phyloP scores from a whole-genome alignment of 2,888 invertebrate genomes.

The Hypomecis punctinalis region DNA sequence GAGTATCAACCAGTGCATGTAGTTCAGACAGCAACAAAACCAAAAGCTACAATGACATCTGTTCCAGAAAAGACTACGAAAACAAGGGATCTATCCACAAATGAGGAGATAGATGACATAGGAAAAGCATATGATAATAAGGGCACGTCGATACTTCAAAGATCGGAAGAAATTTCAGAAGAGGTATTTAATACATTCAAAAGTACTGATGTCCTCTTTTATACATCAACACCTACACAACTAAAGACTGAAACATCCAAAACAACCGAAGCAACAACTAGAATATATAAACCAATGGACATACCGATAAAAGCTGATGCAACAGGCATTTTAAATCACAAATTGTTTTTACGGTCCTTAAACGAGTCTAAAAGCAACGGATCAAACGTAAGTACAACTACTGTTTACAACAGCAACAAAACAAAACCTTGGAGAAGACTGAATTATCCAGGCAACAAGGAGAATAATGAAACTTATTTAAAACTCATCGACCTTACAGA shows the following conservation, averaged over 20 bases:
- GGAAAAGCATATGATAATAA: not conserved
- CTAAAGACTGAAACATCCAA: not conserved
- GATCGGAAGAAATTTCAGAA: not conserved
- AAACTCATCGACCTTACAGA: too few species aligned
- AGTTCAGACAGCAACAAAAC: not conserved
- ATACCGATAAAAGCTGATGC: not conserved
- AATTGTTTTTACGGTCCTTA: not conserved
- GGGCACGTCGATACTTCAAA: not conserved
- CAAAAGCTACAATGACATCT: not conserved
- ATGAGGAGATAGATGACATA: too few species aligned
- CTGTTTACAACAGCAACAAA: not conserved
- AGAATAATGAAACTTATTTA: not conserved
- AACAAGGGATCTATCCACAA: too few species aligned
- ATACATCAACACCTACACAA: not conserved
- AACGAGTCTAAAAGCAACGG: not conserved
- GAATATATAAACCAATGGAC: not conserved
- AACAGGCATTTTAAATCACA: not conserved
- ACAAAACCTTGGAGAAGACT: not conserved
- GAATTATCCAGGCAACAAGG: not conserved
- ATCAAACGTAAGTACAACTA: not conserved
- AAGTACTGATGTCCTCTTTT: not conserved
- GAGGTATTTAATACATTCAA: not conserved
- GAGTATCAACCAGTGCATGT: not conserved
- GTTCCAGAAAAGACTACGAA: not conserved
- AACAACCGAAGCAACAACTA: not conserved